phyloP scores from a whole-genome alignment of 2,888 invertebrate species.

The Busseola fusca region DNA sequence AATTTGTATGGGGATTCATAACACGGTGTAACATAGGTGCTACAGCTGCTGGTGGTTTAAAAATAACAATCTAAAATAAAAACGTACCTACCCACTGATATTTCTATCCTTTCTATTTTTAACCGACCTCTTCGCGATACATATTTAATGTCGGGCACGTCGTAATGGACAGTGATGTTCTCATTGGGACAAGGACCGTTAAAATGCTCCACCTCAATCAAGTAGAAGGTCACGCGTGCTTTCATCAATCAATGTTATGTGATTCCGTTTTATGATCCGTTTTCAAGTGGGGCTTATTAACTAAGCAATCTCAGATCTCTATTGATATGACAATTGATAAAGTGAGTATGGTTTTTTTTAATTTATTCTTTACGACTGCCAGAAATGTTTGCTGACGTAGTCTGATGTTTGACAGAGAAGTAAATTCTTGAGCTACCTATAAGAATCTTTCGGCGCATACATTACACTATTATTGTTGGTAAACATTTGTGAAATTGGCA shows the following conservation, averaged over 20 bases:
- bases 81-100: background rate
- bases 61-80: slow-evolving; percentile 2
- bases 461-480: background rate
- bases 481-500: background rate
- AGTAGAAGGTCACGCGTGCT: slow-evolving; percentile 31
- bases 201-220: slow-evolving; percentile 31
- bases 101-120: background rate
- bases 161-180: slow-evolving; percentile 18
- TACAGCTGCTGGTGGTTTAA: background rate
- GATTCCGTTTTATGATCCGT: background rate
- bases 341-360: too few relatives aligned
- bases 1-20: background rate
- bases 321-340: background rate
- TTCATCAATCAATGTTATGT: slow-evolving; percentile 30
- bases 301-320: too few relatives aligned
- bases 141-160: slow-evolving; percentile 42
- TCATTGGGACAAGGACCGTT: slow-evolving; percentile 18
- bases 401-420: too few relatives aligned
- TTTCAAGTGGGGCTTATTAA: slow-evolving; percentile 9
- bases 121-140: slow-evolving; percentile 28
- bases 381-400: too few relatives aligned
- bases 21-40: background rate
- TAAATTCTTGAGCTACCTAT: too few relatives aligned
- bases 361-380: background rate
- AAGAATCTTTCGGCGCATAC: background rate